Evolutionary conservation across 2,888 invertebrate species (phyloP).

Genomic region (Tetragnatha montana): DNA sequence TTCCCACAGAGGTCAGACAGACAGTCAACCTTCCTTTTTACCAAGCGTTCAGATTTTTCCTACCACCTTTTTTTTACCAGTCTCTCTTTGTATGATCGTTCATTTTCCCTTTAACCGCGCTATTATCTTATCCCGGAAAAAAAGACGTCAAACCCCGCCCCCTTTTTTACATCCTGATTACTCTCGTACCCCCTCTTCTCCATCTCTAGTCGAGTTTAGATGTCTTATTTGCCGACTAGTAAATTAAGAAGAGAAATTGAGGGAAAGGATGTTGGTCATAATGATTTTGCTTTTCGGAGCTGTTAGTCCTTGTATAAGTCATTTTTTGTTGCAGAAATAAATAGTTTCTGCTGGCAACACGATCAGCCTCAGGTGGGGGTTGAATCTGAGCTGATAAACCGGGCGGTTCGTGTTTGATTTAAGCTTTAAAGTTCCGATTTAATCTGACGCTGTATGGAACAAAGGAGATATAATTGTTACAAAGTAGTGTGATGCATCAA

Average conservation of each 20-base stretch:
- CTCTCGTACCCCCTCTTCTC: neutral
- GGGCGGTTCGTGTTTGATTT: too few species aligned
- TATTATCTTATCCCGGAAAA: neutral
- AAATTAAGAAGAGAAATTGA: neutral
- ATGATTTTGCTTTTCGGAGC: neutral
- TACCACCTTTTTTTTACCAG: neutral
- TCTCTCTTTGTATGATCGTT: neutral
- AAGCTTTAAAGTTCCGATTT: too few species aligned
- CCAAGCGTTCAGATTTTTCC: neutral
- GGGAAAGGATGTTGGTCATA: neutral
- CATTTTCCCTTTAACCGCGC: neutral
- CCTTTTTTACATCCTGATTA: neutral
- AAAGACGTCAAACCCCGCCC: neutral
- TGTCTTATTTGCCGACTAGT: neutral
- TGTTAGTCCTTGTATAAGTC: neutral
- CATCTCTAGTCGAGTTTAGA: neutral
- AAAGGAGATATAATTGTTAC: neutral
- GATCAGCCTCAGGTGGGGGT: neutral
- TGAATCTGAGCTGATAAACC: too few species aligned
- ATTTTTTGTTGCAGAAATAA: neutral
- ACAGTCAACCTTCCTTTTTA: neutral
- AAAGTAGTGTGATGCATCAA: neutral
- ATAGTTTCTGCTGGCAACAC: neutral
- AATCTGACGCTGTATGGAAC: neutral
- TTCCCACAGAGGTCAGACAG: neutral